Percentiles rank a stretch among this genome's conserved stretches.
Conservation (phyloP, 1,140 invertebrate genomes). For the Drosophila chauvacae region DNA sequence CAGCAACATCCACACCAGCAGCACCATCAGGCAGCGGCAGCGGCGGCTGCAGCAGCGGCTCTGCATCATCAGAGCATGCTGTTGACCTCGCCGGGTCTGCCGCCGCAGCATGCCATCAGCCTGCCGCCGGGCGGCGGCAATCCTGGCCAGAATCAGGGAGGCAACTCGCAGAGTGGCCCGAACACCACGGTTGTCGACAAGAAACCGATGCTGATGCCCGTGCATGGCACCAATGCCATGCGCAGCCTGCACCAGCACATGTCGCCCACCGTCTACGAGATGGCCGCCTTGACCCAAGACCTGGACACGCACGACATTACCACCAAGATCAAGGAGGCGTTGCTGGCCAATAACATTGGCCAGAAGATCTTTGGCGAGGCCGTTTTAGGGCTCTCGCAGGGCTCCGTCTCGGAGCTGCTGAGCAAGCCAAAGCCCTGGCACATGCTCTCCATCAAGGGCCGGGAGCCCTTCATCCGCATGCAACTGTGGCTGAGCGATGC, state of each 20-base stretch:
- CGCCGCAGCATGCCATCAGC: conserved; percentile 87
- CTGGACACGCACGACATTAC: conserved; percentile 98
- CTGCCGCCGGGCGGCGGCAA: conserved; percentile 72
- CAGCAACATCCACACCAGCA: conserved; percentile 83
- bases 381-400: conserved; percentile 97
- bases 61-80: conserved; percentile 87
- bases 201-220: conserved; percentile 85
- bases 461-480: conserved; percentile 99
- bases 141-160: conserved; percentile 62
- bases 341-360: conserved; percentile 98
- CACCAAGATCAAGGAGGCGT: conserved; percentile 98
- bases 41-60: conserved; percentile 88
- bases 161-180: conserved; percentile 16
- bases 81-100: conserved; percentile 88
- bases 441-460: conserved; percentile 98
- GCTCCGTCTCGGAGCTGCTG: conserved; percentile 97
- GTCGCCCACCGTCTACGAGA: conserved; percentile 96
- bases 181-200: conserved; percentile 82
- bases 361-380: conserved; percentile 99
- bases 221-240: conserved; percentile 86
- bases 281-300: conserved; percentile 97
- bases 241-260: conserved; percentile 90
- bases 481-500: conserved; percentile 98
- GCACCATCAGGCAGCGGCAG: conserved; percentile 87
- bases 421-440: conserved; percentile 99